Base-by-base conservation (phyloP, 2,797 vertebrate genomes). In the Enteromius anoplus region DNA sequence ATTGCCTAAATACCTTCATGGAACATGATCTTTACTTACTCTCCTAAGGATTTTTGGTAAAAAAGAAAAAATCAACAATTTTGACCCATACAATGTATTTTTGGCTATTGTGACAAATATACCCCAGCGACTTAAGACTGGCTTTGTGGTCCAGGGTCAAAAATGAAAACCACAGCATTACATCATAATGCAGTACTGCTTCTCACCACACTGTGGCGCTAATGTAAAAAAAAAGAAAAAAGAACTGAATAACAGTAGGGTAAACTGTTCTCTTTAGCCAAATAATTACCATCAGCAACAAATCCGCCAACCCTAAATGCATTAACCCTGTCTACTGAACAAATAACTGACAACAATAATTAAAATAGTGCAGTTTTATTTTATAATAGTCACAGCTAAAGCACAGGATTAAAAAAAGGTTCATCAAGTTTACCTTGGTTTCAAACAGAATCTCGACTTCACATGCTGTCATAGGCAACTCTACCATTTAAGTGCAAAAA, bases 401-500 rank as follows among this genome's bases (percentile, higher is more conserved):
- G 83, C 77, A 88, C 58, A 86, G 70, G 85, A 91, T 91, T 75
- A 90, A 90, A 91, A 91, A 92, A 91, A 87, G 55, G 32, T 77
- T 11, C 45, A 81, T 89, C 81, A 91, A 89, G 88, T 92, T 92
- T 88, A 85, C 86, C 89, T 90, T 88, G 86, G 91, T 93, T 91
- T 91, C 91, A 92, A 93, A 90, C 87, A 87, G 90, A 88, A 89
- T 87, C 86, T 87, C 88, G 86, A 81, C 76, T 76, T 70, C 82
- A 71, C 82, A 82, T 81, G 78, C 81, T 85, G 69, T 62, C 77
- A 75, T 66, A 90, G 71, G 88, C 81, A 65, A 29, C 78, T 73
- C 73, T 77, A 86, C 82, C 70, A 86, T 81, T 82, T 87, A 90
- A 45, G 93, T 94, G 93, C 94, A 94, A 94, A 93, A 23, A 91